A percentile compares a stretch with the other conserved stretches of the same genome.
phyloP scores from a whole-genome alignment of 2,888 invertebrate genomes.

The Meloe dianella region DNA sequence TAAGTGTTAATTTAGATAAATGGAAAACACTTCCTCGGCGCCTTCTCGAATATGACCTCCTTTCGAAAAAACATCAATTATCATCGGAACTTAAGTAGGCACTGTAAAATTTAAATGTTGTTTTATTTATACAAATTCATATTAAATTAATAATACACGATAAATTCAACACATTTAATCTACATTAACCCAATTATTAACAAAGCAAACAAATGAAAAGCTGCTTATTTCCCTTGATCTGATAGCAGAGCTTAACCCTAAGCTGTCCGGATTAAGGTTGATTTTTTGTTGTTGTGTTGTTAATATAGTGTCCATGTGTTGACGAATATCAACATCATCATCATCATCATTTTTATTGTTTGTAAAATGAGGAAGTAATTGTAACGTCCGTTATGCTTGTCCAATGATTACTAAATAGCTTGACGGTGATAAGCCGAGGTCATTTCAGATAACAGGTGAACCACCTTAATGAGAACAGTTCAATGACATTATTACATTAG shows the following conservation, averaged over 20 bases:
- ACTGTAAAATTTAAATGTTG: neutral
- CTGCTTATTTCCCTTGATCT: conserved; percentile 9
- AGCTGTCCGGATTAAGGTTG: neutral
- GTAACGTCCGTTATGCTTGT: conserved; percentile 9
- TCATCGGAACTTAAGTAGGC: neutral
- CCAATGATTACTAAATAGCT: conserved; percentile 3
- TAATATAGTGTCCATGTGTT: neutral
- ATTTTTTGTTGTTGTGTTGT: neutral
- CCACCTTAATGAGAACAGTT: conserved; percentile 35
- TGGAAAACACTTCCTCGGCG: conserved; percentile 45
- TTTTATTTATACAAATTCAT: neutral
- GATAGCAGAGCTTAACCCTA: conserved; percentile 1
- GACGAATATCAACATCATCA: neutral
- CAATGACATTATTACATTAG: conserved; percentile 31
- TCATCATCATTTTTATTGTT: neutral
- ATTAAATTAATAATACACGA: neutral
- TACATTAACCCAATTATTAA: conserved; percentile 3
- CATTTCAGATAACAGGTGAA: conserved; percentile 33
- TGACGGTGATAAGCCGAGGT: conserved; percentile 24
- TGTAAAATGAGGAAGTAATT: conserved; percentile 16
- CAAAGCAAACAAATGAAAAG: conserved; percentile 4
- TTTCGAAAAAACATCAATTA: conserved; percentile 37
- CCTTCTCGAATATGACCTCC: conserved; percentile 44
- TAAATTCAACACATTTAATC: conserved; percentile 4
- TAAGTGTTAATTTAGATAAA: conserved; percentile 38